These are phyloP conservation scores for Beris chalybata DNA, from an alignment of 2,888 invertebrate species.

Conservation along the genomic window DNA sequence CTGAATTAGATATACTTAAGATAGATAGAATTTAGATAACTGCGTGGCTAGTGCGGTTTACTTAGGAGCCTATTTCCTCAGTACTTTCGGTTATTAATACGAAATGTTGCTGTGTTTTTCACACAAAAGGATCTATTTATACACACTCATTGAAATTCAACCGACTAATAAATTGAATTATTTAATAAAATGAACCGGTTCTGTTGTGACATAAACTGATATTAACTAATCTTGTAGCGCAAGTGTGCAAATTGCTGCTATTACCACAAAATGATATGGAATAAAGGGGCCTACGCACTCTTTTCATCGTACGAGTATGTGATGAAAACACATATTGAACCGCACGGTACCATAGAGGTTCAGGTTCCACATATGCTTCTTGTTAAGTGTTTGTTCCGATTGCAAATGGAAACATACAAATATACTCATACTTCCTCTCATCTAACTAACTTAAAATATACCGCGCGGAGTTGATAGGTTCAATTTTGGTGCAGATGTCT, in stretches of 20 bases:
- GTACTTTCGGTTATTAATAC: too few species aligned
- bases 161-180: too few species aligned
- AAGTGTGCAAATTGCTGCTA: constrained; percentile 19
- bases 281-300: constrained; percentile 26
- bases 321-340: neutral
- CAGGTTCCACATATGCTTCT: constrained; percentile 7
- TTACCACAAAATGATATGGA: constrained; percentile 20
- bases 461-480: too few species aligned
- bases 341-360: neutral
- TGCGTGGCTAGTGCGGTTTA: too few species aligned
- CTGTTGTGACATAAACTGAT: constrained; percentile 24
- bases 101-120: too few species aligned
- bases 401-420: constrained; percentile 24
- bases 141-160: too few species aligned
- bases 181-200: neutral
- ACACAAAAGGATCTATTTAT: too few species aligned
- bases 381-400: constrained; percentile 28
- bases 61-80: too few species aligned
- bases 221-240: constrained; percentile 19
- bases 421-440: constrained; percentile 16
- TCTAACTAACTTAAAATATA: too few species aligned
- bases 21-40: too few species aligned
- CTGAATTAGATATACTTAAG: too few species aligned
- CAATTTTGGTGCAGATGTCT: too few species aligned
- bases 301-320: neutral